Conservation (phyloP, 2,888 invertebrate species). For the Leistus spinibarbis region DNA sequence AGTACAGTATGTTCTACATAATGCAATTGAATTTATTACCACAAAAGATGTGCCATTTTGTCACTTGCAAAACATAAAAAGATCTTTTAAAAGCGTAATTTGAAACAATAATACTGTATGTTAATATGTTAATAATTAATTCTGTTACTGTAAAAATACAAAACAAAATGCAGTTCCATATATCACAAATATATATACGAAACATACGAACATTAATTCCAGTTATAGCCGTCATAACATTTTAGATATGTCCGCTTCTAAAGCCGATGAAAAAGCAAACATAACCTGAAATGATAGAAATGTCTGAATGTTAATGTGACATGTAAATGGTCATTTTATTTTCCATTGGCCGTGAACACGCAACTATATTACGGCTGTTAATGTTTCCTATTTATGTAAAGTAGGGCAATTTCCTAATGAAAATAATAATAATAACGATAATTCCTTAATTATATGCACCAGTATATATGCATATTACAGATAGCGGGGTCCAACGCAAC, state of each 20-base stretch:
- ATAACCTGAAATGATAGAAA: not conserved
- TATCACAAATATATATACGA: too few species aligned
- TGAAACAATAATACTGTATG: too few species aligned
- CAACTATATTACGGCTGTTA: not conserved
- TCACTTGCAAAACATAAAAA: too few species aligned
- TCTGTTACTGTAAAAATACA: too few species aligned
- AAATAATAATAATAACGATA: slow-evolving; percentile 25
- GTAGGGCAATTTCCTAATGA: slow-evolving; percentile 10
- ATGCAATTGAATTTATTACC: too few species aligned
- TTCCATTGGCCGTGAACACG: not conserved
- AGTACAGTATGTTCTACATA: too few species aligned
- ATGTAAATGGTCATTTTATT: not conserved
- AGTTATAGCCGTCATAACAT: not conserved
- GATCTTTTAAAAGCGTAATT: too few species aligned
- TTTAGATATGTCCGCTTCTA: not conserved
- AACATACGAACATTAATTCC: not conserved
- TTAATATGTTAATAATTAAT: too few species aligned
- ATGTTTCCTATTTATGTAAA: slow-evolving; percentile 6
- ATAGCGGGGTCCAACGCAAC: not conserved
- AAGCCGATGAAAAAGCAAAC: not conserved
- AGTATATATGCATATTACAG: not conserved
- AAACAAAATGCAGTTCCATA: too few species aligned
- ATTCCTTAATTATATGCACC: slow-evolving; percentile 16
- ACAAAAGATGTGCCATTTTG: too few species aligned
- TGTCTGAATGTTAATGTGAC: not conserved